Conservation (phyloP, 2,113 vertebrate genomes). For the Gopherus evgoodei region DNA sequence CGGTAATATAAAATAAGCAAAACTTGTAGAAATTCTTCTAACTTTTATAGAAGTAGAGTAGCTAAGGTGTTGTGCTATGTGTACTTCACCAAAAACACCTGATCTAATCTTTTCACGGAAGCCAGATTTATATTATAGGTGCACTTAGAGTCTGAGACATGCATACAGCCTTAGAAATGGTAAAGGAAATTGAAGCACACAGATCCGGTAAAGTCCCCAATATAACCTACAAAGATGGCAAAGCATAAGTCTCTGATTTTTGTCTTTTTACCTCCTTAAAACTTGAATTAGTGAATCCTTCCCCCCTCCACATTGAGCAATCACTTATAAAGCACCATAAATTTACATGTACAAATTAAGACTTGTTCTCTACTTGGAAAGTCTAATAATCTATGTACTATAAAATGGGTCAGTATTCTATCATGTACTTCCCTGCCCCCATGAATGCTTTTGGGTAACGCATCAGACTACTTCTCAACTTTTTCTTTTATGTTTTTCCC, state of each 20-base stretch:
- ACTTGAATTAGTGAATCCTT: not conserved
- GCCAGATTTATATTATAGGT: not conserved
- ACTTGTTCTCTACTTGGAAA: not conserved
- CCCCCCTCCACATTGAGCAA: constrained; percentile 3
- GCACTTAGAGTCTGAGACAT: not conserved
- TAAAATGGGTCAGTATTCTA: not conserved
- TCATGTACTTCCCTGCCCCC: not conserved
- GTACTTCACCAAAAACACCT: not conserved
- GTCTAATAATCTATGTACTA: not conserved
- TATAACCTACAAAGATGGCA: not conserved
- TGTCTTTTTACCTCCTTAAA: constrained; percentile 1
- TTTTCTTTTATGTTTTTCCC: not conserved
- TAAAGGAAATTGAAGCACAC: not conserved
- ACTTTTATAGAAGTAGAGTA: not conserved
- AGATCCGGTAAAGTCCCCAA: not conserved
- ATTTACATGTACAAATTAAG: not conserved
- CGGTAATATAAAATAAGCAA: not conserved
- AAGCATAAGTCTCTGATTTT: not conserved
- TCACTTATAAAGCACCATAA: not conserved
- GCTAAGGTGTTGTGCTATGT: not conserved
- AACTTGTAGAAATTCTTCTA: not conserved
- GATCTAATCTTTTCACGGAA: not conserved
- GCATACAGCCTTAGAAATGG: not conserved
- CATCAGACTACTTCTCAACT: not conserved
- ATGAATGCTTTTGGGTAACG: not conserved